Evolutionary conservation across 2,888 invertebrate genomes (phyloP).

Genomic region (Helleia helle): DNA sequence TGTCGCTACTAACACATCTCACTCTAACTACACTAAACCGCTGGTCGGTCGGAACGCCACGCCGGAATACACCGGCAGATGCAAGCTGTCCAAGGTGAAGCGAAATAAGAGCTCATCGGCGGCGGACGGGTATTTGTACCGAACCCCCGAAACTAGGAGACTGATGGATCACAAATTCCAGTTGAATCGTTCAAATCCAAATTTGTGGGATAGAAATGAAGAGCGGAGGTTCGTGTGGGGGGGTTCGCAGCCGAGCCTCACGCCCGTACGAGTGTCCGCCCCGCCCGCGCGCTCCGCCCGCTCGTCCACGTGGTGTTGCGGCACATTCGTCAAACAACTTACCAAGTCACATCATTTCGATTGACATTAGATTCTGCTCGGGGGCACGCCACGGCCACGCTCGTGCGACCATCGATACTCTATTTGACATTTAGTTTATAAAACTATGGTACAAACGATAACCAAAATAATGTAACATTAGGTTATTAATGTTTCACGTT

Average conservation of each 20-base stretch:
- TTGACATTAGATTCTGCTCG: slow-evolving; percentile 48
- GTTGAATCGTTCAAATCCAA: slow-evolving; percentile 65
- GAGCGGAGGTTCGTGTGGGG: slow-evolving; percentile 34
- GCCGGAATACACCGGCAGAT: slow-evolving; percentile 45
- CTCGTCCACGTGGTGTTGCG: slow-evolving; percentile 85
- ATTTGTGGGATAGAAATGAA: slow-evolving; percentile 53
- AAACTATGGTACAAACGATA: not conserved
- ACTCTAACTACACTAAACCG: slow-evolving; percentile 57
- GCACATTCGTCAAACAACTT: slow-evolving; percentile 84
- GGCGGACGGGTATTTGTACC: slow-evolving; percentile 51
- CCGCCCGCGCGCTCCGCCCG: slow-evolving; percentile 62
- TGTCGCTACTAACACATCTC: slow-evolving; percentile 68
- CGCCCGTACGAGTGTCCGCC: slow-evolving; percentile 28
- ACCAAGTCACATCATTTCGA: slow-evolving; percentile 84
- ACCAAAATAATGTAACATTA: not conserved
- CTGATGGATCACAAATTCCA: slow-evolving; percentile 54
- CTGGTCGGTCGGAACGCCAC: slow-evolving; percentile 50
- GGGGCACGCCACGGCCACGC: not conserved
- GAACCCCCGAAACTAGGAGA: slow-evolving; percentile 49
- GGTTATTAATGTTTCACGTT: not conserved
- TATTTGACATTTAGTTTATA: too few species aligned
- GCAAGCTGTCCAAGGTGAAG: slow-evolving; percentile 50
- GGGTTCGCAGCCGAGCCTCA: slow-evolving; percentile 55
- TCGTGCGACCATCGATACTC: not conserved
- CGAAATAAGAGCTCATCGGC: slow-evolving; percentile 69